Percentiles rank a stretch among this genome's conserved stretches.
Conservation (phyloP, 2,113 vertebrate species). For the Phrynosoma platyrhinos region DNA sequence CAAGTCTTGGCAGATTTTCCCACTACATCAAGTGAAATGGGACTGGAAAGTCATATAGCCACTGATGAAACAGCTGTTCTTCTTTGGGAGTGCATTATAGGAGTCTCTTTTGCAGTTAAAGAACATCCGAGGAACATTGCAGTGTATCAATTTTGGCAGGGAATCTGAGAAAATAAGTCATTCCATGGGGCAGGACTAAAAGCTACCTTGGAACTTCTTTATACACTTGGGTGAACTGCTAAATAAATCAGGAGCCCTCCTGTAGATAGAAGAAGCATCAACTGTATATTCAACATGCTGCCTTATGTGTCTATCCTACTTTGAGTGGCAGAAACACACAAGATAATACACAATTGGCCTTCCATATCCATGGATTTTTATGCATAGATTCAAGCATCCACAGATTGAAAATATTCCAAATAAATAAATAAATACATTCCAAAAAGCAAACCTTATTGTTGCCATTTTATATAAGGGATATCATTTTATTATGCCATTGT, state of each 20-base stretch:
- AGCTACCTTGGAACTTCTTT: slow-evolving; percentile 17
- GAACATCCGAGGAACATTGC: neutral
- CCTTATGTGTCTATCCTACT: neutral
- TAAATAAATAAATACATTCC: too few relatives aligned
- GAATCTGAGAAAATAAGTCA: neutral
- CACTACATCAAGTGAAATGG: neutral
- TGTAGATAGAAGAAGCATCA: neutral
- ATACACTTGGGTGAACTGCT: neutral
- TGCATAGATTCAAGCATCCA: too few relatives aligned
- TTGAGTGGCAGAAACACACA: neutral
- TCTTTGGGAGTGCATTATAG: accelerated
- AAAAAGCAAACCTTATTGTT: too few relatives aligned
- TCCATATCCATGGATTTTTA: too few relatives aligned
- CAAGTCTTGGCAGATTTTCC: neutral
- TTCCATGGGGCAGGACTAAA: neutral
- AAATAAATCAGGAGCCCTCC: slow-evolving; percentile 38
- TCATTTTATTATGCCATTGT: too few relatives aligned
- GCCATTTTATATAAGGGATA: too few relatives aligned
- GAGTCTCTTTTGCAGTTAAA: accelerated
- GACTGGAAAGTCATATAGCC: neutral
- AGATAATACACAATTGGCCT: neutral
- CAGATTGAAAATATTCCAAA: too few relatives aligned
- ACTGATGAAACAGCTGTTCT: neutral
- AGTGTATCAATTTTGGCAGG: neutral
- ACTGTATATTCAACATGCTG: neutral